Conservation (phyloP, 2,888 invertebrate species). For the Heteromurus nitidus region DNA sequence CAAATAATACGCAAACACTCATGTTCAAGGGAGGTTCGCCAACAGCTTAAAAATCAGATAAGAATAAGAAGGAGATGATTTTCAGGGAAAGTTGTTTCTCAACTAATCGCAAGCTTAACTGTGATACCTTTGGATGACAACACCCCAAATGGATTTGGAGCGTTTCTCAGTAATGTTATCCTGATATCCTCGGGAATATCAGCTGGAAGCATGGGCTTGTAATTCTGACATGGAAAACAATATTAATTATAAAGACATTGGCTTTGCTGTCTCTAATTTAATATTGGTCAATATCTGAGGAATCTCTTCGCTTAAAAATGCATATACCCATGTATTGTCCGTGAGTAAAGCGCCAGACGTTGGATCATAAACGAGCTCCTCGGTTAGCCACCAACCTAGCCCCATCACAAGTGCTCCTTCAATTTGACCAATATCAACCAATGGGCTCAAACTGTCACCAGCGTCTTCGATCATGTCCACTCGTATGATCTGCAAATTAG, state of each 20-base stretch:
- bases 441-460: conserved; percentile 73
- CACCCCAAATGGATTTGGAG: conserved; percentile 82
- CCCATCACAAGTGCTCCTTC: conserved; percentile 77
- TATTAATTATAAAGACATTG: neutral
- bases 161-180: conserved; percentile 82
- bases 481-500: conserved; percentile 68
- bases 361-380: conserved; percentile 78
- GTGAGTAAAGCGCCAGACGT: conserved; percentile 83
- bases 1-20: conserved; percentile 76
- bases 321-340: conserved; percentile 83
- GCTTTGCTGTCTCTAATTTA: neutral
- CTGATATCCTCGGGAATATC: conserved; percentile 74
- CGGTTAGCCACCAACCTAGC: conserved; percentile 75
- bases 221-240: conserved; percentile 69
- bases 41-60: conserved; percentile 12
- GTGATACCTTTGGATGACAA: conserved; percentile 81
- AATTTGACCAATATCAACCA: conserved; percentile 76
- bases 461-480: conserved; percentile 73
- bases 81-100: neutral
- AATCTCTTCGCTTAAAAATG: too few relatives aligned
- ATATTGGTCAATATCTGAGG: too few relatives aligned
- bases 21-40: conserved; percentile 32
- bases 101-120: neutral
- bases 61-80: neutral
- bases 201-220: conserved; percentile 73